phyloP scores from a whole-genome alignment of 2,113 vertebrate species.

The Micromys minutus region DNA sequence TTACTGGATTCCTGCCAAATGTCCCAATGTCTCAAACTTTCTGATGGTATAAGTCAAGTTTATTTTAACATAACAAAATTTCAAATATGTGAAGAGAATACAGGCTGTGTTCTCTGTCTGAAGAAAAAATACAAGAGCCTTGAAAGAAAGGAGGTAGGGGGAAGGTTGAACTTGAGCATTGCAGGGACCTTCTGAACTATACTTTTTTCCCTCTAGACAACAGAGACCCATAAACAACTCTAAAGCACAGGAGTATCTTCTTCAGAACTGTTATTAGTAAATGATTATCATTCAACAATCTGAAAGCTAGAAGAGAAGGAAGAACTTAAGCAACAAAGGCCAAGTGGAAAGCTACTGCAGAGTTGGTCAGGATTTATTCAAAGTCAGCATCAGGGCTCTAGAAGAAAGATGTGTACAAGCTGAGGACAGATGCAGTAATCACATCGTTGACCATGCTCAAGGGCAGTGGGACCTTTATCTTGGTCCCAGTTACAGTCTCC shows the following conservation, averaged over 20 bases:
- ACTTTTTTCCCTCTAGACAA: not conserved
- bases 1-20: not conserved
- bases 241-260: not conserved
- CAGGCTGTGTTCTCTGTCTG: not conserved
- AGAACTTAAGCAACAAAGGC: not conserved
- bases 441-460: not conserved
- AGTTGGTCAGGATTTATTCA: not conserved
- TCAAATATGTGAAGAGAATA: slow-evolving; percentile 24
- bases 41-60: not conserved
- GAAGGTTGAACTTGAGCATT: not conserved
- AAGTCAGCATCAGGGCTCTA: not conserved
- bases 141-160: not conserved
- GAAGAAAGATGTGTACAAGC: not conserved
- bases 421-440: not conserved
- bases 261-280: not conserved
- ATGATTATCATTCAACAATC: not conserved
- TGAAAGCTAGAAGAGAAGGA: not conserved
- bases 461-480: not conserved
- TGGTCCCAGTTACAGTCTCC: not conserved
- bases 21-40: not conserved
- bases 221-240: not conserved
- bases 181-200: not conserved
- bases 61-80: slow-evolving; percentile 24
- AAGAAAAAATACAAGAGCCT: not conserved
- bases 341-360: not conserved